Evolutionary conservation across 2,888 invertebrate species (phyloP), one percentile per base, ranked within the genome.

Genomic region (Mythimna pallens): DNA sequence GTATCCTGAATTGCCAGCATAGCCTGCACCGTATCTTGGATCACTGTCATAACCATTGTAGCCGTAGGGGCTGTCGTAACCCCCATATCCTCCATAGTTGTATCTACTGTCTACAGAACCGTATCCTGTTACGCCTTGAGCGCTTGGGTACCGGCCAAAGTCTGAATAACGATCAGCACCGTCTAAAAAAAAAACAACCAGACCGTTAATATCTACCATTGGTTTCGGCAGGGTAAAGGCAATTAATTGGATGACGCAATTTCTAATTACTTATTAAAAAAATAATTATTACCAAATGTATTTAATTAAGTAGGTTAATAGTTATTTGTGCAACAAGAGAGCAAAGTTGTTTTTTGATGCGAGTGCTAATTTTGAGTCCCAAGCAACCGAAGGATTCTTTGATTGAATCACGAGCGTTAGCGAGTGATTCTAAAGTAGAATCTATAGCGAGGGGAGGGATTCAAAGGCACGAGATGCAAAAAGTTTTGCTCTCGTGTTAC

Each of bases 101-200:
- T 93, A 90, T 73, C 92, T 93, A 58, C 93, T 92, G 66, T 92
- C 93, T 25, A 94, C 82, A 30, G 87, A 82, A 30, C 93, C 92
- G 74, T 94, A 92, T 61, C 92, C 93, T 3, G 92, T 79, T 78
- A 85, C 78, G 64, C 87, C 89, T 72, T 88, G 86, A 17, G 82
- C 81, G 70, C 91, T 89, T 30, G 93, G 91, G 65, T 91, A 89
- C 57, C 87, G 91, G 47, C 94, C 94, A 85, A 95, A 93, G 84
- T 96, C 96, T 0, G 93, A 89, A 80, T 91, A 86, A 87, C 91
- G 84, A 89, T 89, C 90, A 34, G 82, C 88, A n/a, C 83, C 86
- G 80, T 92, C 92, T 93, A 87, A 66, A 90, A 90, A 61, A 70
- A 52, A 9, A n/a, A 34, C 5, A 17, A 58, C 6, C 3, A 4